phyloP scores from a whole-genome alignment of 2,797 vertebrate species.

The Pangasius macronema region DNA sequence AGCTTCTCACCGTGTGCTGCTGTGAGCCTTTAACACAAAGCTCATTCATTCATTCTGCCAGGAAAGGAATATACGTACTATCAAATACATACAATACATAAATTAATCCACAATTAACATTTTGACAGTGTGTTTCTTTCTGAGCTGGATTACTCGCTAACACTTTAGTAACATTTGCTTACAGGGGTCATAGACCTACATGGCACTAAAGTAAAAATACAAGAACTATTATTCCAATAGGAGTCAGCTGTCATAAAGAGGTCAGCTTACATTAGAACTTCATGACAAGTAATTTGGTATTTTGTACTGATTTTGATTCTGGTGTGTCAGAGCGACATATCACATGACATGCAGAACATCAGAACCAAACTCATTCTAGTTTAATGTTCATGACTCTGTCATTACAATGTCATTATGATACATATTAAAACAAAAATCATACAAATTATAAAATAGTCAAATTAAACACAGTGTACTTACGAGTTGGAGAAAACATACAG shows the following conservation, averaged over 20 bases:
- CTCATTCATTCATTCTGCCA: not conserved
- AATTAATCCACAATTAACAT: not conserved
- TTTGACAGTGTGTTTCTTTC: not conserved
- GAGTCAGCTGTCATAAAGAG: too few species aligned
- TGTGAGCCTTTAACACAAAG: slow-evolving; percentile 9
- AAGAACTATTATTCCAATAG: not conserved
- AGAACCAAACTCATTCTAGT: not conserved
- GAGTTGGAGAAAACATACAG: not conserved
- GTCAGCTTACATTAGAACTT: not conserved
- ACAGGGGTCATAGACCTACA: not conserved
- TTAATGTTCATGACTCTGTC: not conserved
- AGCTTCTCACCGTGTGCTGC: slow-evolving; percentile 6
- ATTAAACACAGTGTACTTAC: not conserved
- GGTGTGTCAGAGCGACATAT: not conserved
- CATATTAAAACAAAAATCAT: not conserved
- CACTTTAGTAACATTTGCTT: not conserved
- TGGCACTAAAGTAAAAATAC: not conserved
- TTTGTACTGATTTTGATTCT: not conserved
- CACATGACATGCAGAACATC: not conserved
- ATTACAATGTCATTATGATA: too few species aligned
- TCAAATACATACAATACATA: not conserved
- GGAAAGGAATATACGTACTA: not conserved
- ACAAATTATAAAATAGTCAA: not conserved
- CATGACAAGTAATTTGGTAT: not conserved
- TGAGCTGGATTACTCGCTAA: not conserved